Conservation (phyloP, 2,797 vertebrate species). For the Champsocephalus gunnari region DNA sequence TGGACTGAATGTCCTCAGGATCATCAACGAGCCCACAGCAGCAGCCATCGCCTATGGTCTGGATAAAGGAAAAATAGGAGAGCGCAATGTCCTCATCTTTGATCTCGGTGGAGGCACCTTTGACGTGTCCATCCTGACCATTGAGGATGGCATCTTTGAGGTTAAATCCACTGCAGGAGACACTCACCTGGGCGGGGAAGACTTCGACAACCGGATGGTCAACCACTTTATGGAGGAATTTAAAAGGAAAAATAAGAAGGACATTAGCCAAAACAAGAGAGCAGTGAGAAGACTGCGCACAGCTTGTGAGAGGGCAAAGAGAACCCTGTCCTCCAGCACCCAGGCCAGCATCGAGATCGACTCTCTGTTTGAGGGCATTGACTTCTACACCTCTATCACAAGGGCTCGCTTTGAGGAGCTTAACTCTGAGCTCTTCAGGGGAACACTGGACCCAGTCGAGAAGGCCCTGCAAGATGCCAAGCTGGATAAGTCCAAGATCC, state of each 20-base stretch:
- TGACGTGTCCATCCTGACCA: conserved; percentile 93
- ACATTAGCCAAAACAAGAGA: conserved; percentile 92
- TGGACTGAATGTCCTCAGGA: conserved; percentile 92
- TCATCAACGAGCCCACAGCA: conserved; percentile 94
- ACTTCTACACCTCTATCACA: conserved; percentile 95
- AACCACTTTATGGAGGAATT: conserved; percentile 94
- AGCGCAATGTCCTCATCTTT: conserved; percentile 93
- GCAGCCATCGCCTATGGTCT: conserved; percentile 94
- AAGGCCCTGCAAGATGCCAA: conserved; percentile 92
- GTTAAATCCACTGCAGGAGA: conserved; percentile 94
- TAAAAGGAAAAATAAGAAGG: conserved; percentile 93
- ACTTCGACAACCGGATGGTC: conserved; percentile 95
- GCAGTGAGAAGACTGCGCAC: conserved; percentile 92
- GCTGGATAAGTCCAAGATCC: conserved; percentile 91
- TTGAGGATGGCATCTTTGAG: conserved; percentile 95
- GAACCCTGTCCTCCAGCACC: conserved; percentile 91
- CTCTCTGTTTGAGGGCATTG: conserved; percentile 91
- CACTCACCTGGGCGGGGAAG: conserved; percentile 93
- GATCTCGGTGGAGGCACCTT: conserved; percentile 95
- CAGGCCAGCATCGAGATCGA: conserved; percentile 94
- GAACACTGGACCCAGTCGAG: conserved; percentile 92
- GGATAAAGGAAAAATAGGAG: conserved; percentile 90
- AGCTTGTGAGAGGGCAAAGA: conserved; percentile 92
- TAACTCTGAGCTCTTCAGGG: conserved; percentile 93
- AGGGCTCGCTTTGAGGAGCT: conserved; percentile 94